Evolutionary conservation across 2,888 invertebrate genomes (phyloP), one percentile per base, ranked within the genome.

Genomic region (Pristionchus arcanus): DNA sequence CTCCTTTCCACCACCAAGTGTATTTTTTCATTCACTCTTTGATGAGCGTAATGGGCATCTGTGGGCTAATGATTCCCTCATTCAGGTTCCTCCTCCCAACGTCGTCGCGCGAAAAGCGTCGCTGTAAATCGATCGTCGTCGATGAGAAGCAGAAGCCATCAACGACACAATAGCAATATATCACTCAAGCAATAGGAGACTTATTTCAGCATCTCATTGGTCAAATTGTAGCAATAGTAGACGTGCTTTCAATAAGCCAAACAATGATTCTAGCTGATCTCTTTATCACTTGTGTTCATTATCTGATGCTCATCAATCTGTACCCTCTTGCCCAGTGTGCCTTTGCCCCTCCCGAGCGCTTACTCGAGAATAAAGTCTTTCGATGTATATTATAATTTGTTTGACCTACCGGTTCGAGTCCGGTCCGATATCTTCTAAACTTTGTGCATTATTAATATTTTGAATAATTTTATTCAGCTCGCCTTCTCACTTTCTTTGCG

Each of bases 81-180:
- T 81, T 0, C 49, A 81, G 81, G 55, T 25, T 55, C 84, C 21
- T 59, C 84, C 19, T 59, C 84, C 2, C 21, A 25, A 13, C 55
- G 84, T 49, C 84, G 84, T 59, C 84, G 84, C 3, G 84, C 87
- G n/a, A 68, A 87, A 42, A 31, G 42, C 28, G 34, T 87, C 16
- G 68, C 66, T 42, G 25, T 68, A 9, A 34, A 87, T 87, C 66
- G 87, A 87, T 87, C 87, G 7, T 68, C 87, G 19, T 87, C 87
- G 11, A 21, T 68, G 42, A 49, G 49, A 13, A 63, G 55, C 34
- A 21, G 85, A 19, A n/a, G 42, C n/a, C 66, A 53, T 15, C 59
- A 68, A 13, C 15, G 87, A 87, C 87, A 87, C 42, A 68, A 68
- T 25, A 87, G 87, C 31, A 25, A 87, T 16, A 68, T 87, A 21